These are phyloP conservation scores for Onychostruthus taczanowskii DNA, from an alignment of 2,113 vertebrate species.

Conservation along the genomic window DNA sequence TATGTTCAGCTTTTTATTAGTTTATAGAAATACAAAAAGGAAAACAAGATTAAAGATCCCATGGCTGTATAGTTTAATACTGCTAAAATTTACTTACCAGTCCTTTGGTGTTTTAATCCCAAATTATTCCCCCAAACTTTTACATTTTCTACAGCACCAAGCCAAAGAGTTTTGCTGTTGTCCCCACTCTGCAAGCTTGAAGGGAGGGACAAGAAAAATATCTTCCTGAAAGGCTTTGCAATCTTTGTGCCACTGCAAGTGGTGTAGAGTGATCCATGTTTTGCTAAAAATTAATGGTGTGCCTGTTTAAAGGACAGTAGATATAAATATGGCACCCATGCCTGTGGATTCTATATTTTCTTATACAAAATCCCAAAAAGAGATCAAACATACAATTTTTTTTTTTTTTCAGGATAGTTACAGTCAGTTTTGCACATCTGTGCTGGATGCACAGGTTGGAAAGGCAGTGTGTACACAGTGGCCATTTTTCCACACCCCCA, in stretches of 20 bases:
- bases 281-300: not conserved
- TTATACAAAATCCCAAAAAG: not conserved
- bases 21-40: not conserved
- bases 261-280: fast-evolving
- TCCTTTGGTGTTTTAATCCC: not conserved
- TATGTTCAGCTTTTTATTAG: not conserved
- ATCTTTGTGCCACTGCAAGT: not conserved
- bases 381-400: not conserved
- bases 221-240: not conserved
- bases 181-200: not conserved
- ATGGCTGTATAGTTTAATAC: not conserved
- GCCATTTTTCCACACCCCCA: not conserved
- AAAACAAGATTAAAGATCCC: not conserved
- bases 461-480: not conserved
- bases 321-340: not conserved
- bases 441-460: not conserved
- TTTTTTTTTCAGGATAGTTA: not conserved
- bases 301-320: not conserved
- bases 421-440: not conserved
- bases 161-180: not conserved
- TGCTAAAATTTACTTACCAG: not conserved
- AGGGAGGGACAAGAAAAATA: not conserved
- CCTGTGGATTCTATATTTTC: not conserved
- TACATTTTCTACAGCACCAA: not conserved
- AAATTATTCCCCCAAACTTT: not conserved